Base-by-base conservation (phyloP, 1,140 invertebrate species). In the Lordiphosa stackelbergi region DNA sequence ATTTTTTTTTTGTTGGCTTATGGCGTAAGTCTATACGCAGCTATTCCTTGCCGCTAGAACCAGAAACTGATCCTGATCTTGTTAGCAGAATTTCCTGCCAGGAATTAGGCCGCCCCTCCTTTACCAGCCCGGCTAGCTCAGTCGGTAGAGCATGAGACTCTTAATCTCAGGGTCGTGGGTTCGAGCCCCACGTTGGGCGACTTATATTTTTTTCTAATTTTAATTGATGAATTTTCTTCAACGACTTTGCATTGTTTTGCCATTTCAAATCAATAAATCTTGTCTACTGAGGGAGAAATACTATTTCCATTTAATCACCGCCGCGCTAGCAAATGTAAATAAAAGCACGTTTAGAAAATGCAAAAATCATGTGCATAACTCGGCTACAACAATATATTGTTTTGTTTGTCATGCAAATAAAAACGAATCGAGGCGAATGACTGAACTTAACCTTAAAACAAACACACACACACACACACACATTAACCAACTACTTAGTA, bases 141-240 rank as follows among this genome's bases (percentile, higher is more conserved):
- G 92, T 95, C 93, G 93, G 93, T 94, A 94, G 93, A 95, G 93
- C 93, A 95, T 93, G 93, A 94, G 93, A 94, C 93, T 94, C 93
- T 94, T 95, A 94, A 95, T 94, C 93, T 94, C 93, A 93, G 93
- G 93, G 93, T 94, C 93, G 93, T 94, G 92, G 93, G 93, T 94
- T 94, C 93, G 93, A 94, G 93, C 93, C 93, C 93, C 93, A 94
- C 93, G 92, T 94, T 93, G 93, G 93, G 93, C 92, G 92, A 43
- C 6, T n/a, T 7, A 1, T 4, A 5, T 16, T 49, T 22, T 45
- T 56, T 57, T n/a, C 2, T 16, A 5, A 28, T 36, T 8, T 12
- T 34, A 36, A 28, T 53, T 38, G 40, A 2, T 7, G 22, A 22
- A 13, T 40, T 53, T 59, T 28, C 42, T 19, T 9, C 52, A 66